A percentile compares a stretch with the other conserved stretches of the same genome.
Evolutionary conservation across 2,888 invertebrate species (phyloP).

Genomic region (Torymus auratus): DNA sequence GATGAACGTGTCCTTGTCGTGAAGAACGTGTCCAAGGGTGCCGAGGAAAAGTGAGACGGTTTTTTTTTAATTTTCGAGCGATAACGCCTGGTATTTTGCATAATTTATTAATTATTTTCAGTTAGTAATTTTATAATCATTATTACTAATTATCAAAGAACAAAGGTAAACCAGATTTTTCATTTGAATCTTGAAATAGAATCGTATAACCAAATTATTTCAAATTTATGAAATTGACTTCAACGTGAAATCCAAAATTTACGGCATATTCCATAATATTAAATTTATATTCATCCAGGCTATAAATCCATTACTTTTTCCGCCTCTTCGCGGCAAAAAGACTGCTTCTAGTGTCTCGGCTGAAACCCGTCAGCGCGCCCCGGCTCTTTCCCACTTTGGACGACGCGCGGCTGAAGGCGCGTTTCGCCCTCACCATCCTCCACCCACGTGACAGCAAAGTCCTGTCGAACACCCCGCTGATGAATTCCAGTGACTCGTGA

Average conservation of each 20-base stretch:
- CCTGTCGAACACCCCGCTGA: constrained; percentile 85
- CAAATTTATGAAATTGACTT: too few species aligned
- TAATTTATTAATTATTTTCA: too few species aligned
- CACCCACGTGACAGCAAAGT: constrained; percentile 82
- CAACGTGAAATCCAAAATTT: too few species aligned
- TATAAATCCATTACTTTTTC: background rate
- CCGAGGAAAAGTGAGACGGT: constrained; percentile 27
- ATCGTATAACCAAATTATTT: too few species aligned
- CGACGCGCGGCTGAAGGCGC: constrained; percentile 86
- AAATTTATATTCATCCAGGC: too few species aligned
- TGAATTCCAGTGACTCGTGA: constrained; percentile 66
- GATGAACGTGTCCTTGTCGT: constrained; percentile 57
- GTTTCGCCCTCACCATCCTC: constrained; percentile 85
- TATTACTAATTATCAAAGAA: too few species aligned
- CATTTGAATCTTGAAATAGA: too few species aligned
- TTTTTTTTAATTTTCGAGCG: background rate
- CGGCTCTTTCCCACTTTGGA: constrained; percentile 78
- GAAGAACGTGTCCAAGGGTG: constrained; percentile 57
- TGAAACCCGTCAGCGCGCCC: constrained; percentile 64
- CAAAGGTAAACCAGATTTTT: too few species aligned
- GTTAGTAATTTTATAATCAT: too few species aligned
- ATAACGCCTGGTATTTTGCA: too few species aligned
- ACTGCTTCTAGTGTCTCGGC: constrained; percentile 64
- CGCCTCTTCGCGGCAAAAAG: constrained; percentile 54
- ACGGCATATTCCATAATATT: too few species aligned